These are phyloP conservation scores for Lacerta viridis DNA, from an alignment of 2,797 vertebrate genomes.

Conservation along the genomic window DNA sequence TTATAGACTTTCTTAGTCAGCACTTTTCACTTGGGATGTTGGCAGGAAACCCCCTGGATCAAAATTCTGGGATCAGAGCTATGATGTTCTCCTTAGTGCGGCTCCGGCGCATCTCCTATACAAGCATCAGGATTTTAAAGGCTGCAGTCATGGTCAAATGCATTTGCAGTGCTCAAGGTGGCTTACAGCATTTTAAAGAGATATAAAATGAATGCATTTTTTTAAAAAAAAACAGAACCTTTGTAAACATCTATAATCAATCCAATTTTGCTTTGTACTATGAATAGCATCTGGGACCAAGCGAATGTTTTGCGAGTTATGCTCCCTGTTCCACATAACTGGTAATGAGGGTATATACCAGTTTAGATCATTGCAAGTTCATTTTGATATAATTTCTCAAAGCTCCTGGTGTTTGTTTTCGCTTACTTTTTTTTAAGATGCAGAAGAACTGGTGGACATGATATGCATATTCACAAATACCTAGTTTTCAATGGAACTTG, in stretches of 20 bases:
- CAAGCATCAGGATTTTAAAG: constrained; percentile 29
- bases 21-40: constrained; percentile 20
- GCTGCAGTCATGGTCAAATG: background rate
- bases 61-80: constrained; percentile 27
- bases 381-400: background rate
- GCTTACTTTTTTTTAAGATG: background rate
- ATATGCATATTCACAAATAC: background rate
- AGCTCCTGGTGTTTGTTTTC: background rate
- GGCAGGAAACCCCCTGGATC: constrained; percentile 32
- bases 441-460: background rate
- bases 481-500: background rate
- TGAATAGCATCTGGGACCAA: too few species aligned
- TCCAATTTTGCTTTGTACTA: background rate
- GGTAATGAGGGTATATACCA: background rate
- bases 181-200: background rate
- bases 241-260: background rate
- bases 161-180: background rate
- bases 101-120: constrained; percentile 35
- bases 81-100: constrained; percentile 23
- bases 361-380: background rate
- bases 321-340: background rate
- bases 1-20: constrained; percentile 25
- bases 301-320: background rate
- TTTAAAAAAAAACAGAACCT: background rate
- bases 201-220: background rate